Conservation (phyloP, 2,888 invertebrate genomes). For the Nowickia ferox region DNA sequence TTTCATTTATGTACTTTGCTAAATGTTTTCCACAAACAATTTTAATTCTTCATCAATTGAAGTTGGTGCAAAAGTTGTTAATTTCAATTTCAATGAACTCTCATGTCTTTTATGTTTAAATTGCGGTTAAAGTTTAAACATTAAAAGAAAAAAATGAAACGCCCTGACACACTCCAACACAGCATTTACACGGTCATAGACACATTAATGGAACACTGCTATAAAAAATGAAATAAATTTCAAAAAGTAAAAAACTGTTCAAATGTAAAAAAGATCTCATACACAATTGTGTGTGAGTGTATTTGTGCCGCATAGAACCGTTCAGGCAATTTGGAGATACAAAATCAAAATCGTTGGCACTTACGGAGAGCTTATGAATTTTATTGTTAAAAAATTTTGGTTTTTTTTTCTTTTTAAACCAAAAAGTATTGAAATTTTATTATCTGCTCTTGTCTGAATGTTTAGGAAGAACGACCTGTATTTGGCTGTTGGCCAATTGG, state of each 20-base stretch:
- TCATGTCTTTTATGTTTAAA: conserved; percentile 2
- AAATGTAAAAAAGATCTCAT: background rate
- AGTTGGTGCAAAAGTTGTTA: conserved; percentile 39
- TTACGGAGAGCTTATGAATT: conserved; percentile 31
- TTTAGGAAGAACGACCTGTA: background rate
- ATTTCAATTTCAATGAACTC: conserved; percentile 62
- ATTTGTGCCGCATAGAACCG: conserved; percentile 3
- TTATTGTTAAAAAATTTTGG: background rate
- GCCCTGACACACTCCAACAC: conserved; percentile 33
- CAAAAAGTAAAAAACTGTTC: conserved; percentile 20
- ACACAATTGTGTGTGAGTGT: background rate
- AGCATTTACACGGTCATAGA: background rate
- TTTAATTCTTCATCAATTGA: conserved; percentile 25
- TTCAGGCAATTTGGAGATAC: conserved; percentile 14
- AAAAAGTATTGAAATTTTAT: conserved; percentile 1
- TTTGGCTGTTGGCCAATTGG: conserved; percentile 68
- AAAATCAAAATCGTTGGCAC: conserved; percentile 27
- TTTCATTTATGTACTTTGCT: conserved; percentile 21
- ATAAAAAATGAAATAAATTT: conserved; percentile 1
- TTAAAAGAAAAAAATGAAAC: background rate
- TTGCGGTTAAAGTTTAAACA: conserved; percentile 48
- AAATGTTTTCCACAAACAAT: conserved; percentile 27
- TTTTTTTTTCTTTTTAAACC: background rate
- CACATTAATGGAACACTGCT: background rate
- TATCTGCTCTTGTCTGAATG: conserved; percentile 40